Base-by-base conservation (phyloP, 2,113 vertebrate species). In the Polypterus bichir region DNA sequence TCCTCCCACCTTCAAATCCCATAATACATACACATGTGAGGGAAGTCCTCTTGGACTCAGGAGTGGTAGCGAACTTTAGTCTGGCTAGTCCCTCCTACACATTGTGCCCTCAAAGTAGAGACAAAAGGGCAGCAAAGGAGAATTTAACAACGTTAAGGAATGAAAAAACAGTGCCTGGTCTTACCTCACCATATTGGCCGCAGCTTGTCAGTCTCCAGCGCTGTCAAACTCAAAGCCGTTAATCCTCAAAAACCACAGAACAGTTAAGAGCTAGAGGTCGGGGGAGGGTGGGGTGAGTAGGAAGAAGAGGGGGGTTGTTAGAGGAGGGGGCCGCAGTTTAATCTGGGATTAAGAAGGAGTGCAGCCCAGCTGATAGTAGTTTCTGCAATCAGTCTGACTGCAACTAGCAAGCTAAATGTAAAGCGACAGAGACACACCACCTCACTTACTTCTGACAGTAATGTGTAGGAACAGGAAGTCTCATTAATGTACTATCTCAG, bases 171-270 rank as follows among this genome's bases (percentile, higher is more conserved):
- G 27, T 27, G 27, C 27, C 27, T 27, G 27, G 27, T 27, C 86
- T 82, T 88, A 89, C 84, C 86, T 88, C 84, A 90, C 87, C 89
- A 88, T 89, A 78, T 71, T 88, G 76, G 72, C 70, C 62, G 62
- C 74, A 81, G 79, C 72, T 77, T 74, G 75, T 64, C 76, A 69
- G 66, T 67, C 64, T 47, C 72, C 65, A 65, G 66, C 67, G 67
- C 59, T 66, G 10, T 72, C 71, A 72, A 66, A 75, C 64, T 1
- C 73, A 63, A 58, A n/a, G 7, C 48, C 59, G 69, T 74, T 83
- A 82, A 79, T 87, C 85, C 85, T 79, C 65, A 68, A 75, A 63
- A 78, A 57, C 47, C 71, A 52, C 72, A 65, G 70, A 74, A 61
- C 70, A 72, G 80, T 76, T 74, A 77, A 64, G 78, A 73, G 69